Evolutionary conservation across 2,888 invertebrate species (phyloP).

Genomic region (Exocentrus adspersus): DNA sequence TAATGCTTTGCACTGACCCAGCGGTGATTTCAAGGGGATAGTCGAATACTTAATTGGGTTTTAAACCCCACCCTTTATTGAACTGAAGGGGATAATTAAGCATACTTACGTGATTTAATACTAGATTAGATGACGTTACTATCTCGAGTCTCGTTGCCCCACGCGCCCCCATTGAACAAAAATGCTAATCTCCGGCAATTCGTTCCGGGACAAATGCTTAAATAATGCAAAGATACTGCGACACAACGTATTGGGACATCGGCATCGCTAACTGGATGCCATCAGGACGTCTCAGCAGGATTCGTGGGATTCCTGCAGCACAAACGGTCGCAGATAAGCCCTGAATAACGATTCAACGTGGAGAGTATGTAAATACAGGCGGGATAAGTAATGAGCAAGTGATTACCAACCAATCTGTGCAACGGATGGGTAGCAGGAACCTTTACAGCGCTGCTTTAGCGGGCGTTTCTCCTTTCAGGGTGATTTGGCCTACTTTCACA

Average conservation of each 20-base stretch:
- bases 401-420: constrained; percentile 61
- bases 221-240: constrained; percentile 49
- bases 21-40: no score
- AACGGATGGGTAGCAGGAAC: constrained; percentile 43
- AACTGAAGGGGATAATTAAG: no score
- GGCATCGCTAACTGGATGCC: constrained; percentile 39
- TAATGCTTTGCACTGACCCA: no score
- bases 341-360: constrained; percentile 49
- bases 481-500: not conserved
- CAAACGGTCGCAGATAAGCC: constrained; percentile 48
- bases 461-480: not conserved
- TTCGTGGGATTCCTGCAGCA: constrained; percentile 41
- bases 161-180: constrained; percentile 29
- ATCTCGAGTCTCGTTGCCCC: no score
- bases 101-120: no score
- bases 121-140: no score
- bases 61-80: no score
- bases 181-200: constrained; percentile 46
- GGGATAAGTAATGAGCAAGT: constrained; percentile 61
- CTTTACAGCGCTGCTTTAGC: not conserved
- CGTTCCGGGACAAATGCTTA: constrained; percentile 48
- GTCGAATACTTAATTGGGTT: no score
- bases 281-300: constrained; percentile 45
- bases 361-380: constrained; percentile 51
- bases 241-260: constrained; percentile 37